Percentiles rank a stretch among this genome's conserved stretches.
Conservation (phyloP, 2,113 vertebrate genomes). For the Hassar affinis region DNA sequence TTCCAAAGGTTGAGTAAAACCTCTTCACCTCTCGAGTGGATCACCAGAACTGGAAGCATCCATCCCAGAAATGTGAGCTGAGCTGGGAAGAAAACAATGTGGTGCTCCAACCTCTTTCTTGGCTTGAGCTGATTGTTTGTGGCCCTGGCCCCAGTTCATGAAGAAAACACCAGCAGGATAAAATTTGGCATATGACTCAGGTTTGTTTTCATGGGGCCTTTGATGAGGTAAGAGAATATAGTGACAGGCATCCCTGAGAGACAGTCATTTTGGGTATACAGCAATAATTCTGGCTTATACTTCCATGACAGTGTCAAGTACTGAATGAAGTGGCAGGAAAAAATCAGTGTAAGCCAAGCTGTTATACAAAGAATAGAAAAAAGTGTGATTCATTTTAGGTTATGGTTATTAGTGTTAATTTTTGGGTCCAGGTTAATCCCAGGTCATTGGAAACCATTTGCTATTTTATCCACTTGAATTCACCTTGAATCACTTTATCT, state of each 20-base stretch:
- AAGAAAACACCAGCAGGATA: conserved; percentile 37
- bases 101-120: conserved; percentile 35
- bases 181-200: conserved; percentile 29
- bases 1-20: conserved; percentile 10
- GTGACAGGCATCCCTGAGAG: conserved; percentile 34
- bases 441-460: conserved; percentile 16
- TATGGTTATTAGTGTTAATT: neutral
- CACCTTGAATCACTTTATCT: neutral
- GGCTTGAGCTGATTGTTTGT: conserved; percentile 42
- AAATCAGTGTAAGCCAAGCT: neutral
- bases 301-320: neutral
- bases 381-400: neutral
- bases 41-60: conserved; percentile 23
- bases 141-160: conserved; percentile 28
- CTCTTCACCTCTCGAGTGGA: conserved; percentile 9
- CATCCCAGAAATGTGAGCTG: conserved; percentile 24
- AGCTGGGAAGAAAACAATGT: conserved; percentile 29
- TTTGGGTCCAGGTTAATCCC: neutral
- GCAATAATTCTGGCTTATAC: neutral
- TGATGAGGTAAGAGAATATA: conserved; percentile 33
- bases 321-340: conserved; percentile 4
- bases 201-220: conserved; percentile 27
- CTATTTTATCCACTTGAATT: conserved; percentile 18
- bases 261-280: conserved; percentile 9
- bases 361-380: conserved; percentile 1